Evolutionary conservation across 37 sponge, comb jelly and placozoan genomes (phyloP), one percentile per base, ranked within the genome.

Genomic region (Dysidea cf. avara): DNA sequence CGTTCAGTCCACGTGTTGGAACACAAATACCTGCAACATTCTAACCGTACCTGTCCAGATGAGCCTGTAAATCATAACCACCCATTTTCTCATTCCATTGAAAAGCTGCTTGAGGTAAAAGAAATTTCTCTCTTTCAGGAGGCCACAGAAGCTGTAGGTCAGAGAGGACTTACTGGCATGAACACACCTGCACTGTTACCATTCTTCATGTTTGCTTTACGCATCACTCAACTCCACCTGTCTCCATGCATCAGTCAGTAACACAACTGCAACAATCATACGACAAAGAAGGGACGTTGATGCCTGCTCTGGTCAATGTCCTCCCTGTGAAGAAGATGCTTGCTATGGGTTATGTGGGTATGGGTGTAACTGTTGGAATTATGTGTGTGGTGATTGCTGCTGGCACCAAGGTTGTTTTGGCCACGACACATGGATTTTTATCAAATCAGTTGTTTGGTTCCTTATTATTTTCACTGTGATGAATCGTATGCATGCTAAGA

Each of bases 301-400:
- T 29, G 59, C 21, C 9, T 43, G 46, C 9, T 55, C 78, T 17
- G 53, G 57, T 24, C 43, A 72, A 3, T 87, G 88, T 22, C 88
- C 88, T 32, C 88, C 88, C 3, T 87, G 88, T 49, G 59, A 47
- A 21, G 85, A 88, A 16, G 55, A 88, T 3, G 63, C 49, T 14
- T 93, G 94, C 36, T 68, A 88, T 3, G 89, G 94, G 20, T 38
- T 93, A 75, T 93, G 94, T 38, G 94, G 94, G 5, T 47, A 53
- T 26, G 48, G 60, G 9, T 93, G 94, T 73, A 54, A 24, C 7
- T 94, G 94, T 47, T 94, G 94, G 94, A 70, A 75, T 50, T 89
- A 79, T 71, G 83, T 89, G 36, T 94, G 94, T 76, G 87, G 87
- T 13, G 90, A 94, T 54, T 94, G 94, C 70, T 94, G 94, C 62